Conservation (phyloP, 2,113 vertebrate genomes). For the Pygoscelis antarcticus region DNA sequence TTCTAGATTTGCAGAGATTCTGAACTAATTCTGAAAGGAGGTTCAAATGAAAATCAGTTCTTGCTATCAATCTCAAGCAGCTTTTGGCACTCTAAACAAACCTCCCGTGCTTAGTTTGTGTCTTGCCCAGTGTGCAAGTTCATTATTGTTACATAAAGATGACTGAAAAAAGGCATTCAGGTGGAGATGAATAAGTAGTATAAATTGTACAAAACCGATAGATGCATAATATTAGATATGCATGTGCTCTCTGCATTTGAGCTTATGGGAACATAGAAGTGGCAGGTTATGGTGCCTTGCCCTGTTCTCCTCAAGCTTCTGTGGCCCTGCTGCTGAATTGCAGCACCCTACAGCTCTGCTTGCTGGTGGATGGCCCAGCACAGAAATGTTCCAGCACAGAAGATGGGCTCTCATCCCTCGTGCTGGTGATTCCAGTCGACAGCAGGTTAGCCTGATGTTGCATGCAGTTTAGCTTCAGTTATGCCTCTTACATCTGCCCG, state of each 20-base stretch:
- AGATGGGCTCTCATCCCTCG: fast-evolving
- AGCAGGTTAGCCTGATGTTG: neutral
- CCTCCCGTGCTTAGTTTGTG: neutral
- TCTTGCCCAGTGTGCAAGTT: neutral
- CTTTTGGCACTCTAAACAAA: neutral
- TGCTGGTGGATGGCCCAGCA: neutral
- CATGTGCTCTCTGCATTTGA: neutral
- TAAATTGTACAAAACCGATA: neutral
- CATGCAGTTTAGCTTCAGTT: neutral
- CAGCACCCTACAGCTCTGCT: neutral
- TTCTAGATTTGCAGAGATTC: neutral
- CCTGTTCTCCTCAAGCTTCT: neutral
- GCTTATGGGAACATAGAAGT: neutral
- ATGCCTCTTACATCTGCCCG: neutral
- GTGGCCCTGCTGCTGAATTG: neutral
- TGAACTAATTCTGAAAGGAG: neutral
- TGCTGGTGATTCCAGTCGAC: neutral
- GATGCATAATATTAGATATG: neutral
- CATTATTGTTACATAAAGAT: neutral
- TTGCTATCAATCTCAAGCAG: neutral
- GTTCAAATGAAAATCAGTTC: neutral
- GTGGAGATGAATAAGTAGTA: neutral
- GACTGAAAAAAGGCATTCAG: neutral
- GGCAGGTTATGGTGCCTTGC: neutral
- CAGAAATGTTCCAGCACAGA: neutral